Evolutionary conservation across 2,797 vertebrate genomes (phyloP), one percentile per base, ranked within the genome.

Genomic region (Hapalemur alaotrensis): DNA sequence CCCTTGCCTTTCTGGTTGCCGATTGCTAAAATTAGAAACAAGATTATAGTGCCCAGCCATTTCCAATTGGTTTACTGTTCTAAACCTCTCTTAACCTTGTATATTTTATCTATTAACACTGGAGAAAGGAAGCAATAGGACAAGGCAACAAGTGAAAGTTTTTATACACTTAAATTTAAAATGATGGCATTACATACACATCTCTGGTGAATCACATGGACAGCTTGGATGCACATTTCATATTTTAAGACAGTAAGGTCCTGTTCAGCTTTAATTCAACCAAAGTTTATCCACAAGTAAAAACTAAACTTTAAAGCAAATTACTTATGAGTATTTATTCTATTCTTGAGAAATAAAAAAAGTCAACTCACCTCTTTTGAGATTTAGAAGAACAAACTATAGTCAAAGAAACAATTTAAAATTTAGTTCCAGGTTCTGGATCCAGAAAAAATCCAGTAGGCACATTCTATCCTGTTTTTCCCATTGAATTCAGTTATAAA

Each of bases 311-410:
- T 91, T 57, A 52, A 89, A 89, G 52, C 25, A 84, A 63, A 43
- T 72, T 59, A 65, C 11, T 73, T 79, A 61, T 20, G 15, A 83
- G 43, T 28, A 86, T 72, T 91, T 82, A 52, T 22, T 83, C 65
- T 69, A n/a, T 70, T 84, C 72, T 91, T 81, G 43, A 79, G 35
- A 92, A 92, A 87, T 32, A 65, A 88, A 67, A 67, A 73, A 17
- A 59, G 25, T 87, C 43, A 52, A n/a, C 14, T 54, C 3, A 75
- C 22, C 15, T 32, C 30, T 35, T 93, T 67, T 25, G 28, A 91
- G 92, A 78, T 79, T 89, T n/a, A 72, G 38, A 93, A 90, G 50
- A 96, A 50, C 38, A 93, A 94, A 79, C 79, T 78, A 38, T 32
- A 76, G 25, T 65, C 22, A 80, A 61, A 79, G 35, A 63, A 85